Evolutionary conservation across 2,797 vertebrate species (phyloP).

Genomic region (Antennarius maculatus): DNA sequence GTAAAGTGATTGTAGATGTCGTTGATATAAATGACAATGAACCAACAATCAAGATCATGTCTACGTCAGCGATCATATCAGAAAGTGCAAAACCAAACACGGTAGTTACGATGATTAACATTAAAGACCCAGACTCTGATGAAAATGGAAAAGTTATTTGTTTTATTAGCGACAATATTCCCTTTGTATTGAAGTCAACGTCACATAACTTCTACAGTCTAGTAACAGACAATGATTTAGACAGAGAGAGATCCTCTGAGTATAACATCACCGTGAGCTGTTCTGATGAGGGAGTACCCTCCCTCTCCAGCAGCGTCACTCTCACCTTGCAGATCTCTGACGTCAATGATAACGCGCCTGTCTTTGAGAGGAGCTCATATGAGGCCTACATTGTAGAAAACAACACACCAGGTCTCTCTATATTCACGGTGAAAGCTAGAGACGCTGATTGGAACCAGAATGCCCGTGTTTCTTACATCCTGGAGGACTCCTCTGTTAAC

Average conservation of each 20-base stretch:
- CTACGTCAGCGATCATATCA: conserved; percentile 55
- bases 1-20: conserved; percentile 74
- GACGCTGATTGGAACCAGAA: conserved; percentile 70
- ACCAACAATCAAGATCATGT: conserved; percentile 74
- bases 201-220: conserved; percentile 71
- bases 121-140: conserved; percentile 77
- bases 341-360: conserved; percentile 80
- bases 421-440: conserved; percentile 62
- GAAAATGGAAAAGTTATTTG: conserved; percentile 68
- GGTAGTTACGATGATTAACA: conserved; percentile 80
- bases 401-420: conserved; percentile 66
- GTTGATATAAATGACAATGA: conserved; percentile 80
- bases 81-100: conserved; percentile 70
- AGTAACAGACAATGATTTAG: conserved; percentile 63
- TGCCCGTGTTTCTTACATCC: conserved; percentile 62
- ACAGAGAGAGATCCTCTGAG: conserved; percentile 69
- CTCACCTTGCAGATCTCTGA: conserved; percentile 70
- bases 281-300: conserved; percentile 72
- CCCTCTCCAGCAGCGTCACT: conserved; percentile 67
- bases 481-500: conserved; percentile 52
- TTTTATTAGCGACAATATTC: conserved; percentile 48
- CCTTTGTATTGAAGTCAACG: conserved; percentile 65
- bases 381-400: conserved; percentile 68
- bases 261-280: conserved; percentile 78
- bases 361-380: conserved; percentile 68